phyloP scores from a whole-genome alignment of 2,888 invertebrate genomes.

The Noctua janthe region DNA sequence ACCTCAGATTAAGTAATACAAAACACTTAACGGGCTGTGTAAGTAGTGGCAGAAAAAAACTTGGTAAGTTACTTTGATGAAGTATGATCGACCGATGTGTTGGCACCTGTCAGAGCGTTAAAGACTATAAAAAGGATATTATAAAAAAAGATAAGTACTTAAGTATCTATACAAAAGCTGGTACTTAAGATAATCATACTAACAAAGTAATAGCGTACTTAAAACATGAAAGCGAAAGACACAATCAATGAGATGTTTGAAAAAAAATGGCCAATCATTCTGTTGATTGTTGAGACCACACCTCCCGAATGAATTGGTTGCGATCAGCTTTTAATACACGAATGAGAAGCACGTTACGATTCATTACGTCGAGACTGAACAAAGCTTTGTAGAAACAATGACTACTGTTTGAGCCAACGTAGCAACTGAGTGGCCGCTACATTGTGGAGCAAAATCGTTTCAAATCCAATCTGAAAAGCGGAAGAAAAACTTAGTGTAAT shows the following conservation, averaged over 20 bases:
- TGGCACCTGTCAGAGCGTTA: constrained; percentile 23
- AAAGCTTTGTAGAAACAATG: constrained; percentile 36
- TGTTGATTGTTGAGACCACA: constrained; percentile 49
- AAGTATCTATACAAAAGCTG: neutral
- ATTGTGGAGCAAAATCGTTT: constrained; percentile 30
- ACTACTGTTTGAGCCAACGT: constrained; percentile 17
- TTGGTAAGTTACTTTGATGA: constrained; percentile 22
- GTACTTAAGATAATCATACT: constrained; percentile 25
- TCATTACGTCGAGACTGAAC: constrained; percentile 32
- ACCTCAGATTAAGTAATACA: constrained; percentile 45
- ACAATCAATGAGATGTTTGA: constrained; percentile 10
- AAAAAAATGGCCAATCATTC: constrained; percentile 53
- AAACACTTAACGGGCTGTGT: constrained; percentile 3
- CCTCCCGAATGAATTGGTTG: constrained; percentile 50
- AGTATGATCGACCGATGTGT: constrained; percentile 15
- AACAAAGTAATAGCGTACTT: constrained; percentile 9
- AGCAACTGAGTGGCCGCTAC: constrained; percentile 18
- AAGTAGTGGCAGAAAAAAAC: constrained; percentile 24
- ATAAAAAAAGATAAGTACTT: neutral
- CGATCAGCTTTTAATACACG: constrained; percentile 36
- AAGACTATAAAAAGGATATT: neutral
- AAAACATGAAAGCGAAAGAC: constrained; percentile 26
- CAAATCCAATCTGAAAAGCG: constrained; percentile 35
- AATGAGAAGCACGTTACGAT: constrained; percentile 40
- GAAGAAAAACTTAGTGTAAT: constrained; percentile 31